Base-by-base conservation (phyloP, 2,888 invertebrate genomes). In the Dasysyrphus albostriatus region DNA sequence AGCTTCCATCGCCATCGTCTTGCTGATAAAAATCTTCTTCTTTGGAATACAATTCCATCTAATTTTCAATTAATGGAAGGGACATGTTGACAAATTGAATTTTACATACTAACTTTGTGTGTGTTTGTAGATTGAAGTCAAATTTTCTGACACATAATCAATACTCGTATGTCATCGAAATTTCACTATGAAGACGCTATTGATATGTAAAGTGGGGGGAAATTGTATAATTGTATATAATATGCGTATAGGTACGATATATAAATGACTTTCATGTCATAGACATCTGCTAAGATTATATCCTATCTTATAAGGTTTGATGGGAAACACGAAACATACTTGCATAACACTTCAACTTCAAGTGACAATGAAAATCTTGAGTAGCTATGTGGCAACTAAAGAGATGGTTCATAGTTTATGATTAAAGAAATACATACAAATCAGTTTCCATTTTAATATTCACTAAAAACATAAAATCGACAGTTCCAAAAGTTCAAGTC, bases 51-150 rank as follows among this genome's bases (percentile, higher is more conserved):
- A 65, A 49, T 73, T 56, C 32, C 51, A 74, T 67, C 44, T 61
- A 54, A 78, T 69, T 83, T 83, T 74, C 73, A 83, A 59, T 73
- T 74, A 74, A 83, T 67, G 67, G 39, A 24, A 59, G 58, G 69
- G 74, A 61, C 61, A 79, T 74, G 73, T 56, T 74, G 69, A 42
- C 42, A 42, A 42, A 42, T 42, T 42, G 42, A 42, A 42, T 42
- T 42, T 42, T 14, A 42, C 14, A 42, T 42, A 12, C 14, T 42
- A 0, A 39, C 39, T 39, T 4, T 39, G 39, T 12, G 42, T 42
- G 14, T 14, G 42, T 42, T 14, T 42, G 42, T 42, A 42, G 5
- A 42, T 14, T 42, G 42, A 42, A 42, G 42, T 42, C 42, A 14
- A 42, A 42, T 42, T 42, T 42, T 42, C 14, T 42, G 42, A 14